Evolutionary conservation across 1,140 invertebrate genomes (phyloP).

Genomic region (Pachyrhynchus sulphureomaculatus): DNA sequence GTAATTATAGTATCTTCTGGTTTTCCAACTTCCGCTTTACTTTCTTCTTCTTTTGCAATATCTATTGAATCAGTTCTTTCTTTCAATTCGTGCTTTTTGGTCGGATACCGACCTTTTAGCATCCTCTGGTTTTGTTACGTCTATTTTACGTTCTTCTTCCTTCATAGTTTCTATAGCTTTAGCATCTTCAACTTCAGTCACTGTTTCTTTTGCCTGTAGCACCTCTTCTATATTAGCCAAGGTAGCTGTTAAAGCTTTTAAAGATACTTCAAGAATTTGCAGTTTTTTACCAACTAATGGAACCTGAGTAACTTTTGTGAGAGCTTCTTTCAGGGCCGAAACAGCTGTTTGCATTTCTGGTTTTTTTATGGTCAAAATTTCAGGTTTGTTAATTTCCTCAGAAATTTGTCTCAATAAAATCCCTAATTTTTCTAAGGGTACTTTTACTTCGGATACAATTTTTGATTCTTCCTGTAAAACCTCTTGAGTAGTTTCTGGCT

Average conservation of each 20-base stretch:
- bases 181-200: too few relatives aligned
- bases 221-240: neutral
- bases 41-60: too few relatives aligned
- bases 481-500: neutral
- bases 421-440: neutral
- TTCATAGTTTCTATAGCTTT: too few relatives aligned
- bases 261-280: slow-evolving; percentile 7
- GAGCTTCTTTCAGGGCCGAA: neutral
- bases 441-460: slow-evolving; percentile 12
- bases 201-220: neutral
- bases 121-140: too few relatives aligned
- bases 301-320: neutral
- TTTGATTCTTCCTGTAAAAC: neutral
- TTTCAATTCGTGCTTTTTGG: too few relatives aligned
- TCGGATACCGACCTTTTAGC: too few relatives aligned
- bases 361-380: slow-evolving; percentile 13
- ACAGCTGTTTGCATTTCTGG: slow-evolving; percentile 18
- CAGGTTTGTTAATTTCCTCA: neutral
- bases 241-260: neutral
- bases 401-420: neutral
- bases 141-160: too few relatives aligned
- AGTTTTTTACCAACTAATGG: neutral
- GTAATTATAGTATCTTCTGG: too few relatives aligned
- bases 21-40: too few relatives aligned
- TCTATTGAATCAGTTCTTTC: too few relatives aligned